Conservation (phyloP, 2,113 vertebrate species). For the Hydropotes inermis region DNA sequence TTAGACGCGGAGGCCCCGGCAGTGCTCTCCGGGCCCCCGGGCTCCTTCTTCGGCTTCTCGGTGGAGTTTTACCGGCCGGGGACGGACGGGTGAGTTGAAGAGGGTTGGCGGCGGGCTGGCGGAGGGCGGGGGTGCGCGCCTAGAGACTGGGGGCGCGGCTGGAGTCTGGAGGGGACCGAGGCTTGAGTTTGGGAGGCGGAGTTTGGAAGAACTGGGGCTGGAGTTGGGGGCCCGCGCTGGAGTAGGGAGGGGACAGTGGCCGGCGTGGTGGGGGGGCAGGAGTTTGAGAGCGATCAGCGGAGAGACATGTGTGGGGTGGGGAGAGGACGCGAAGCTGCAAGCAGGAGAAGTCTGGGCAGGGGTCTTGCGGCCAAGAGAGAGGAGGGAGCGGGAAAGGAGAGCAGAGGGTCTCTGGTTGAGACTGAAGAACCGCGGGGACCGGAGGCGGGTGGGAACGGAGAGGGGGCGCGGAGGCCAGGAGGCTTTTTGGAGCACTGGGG, state of each 20-base stretch:
- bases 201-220: conserved; percentile 2
- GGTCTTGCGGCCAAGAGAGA: background rate
- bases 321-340: background rate
- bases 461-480: conserved; percentile 34
- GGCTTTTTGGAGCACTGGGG: background rate
- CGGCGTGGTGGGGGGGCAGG: background rate
- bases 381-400: background rate
- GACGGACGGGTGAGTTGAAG: conserved; percentile 83
- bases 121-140: background rate
- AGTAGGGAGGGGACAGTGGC: conserved; percentile 4
- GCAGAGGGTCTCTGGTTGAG: background rate
- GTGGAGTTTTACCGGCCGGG: conserved; percentile 92
- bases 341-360: background rate
- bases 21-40: conserved; percentile 84
- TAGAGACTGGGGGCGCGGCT: conserved; percentile 38
- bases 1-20: conserved; percentile 87
- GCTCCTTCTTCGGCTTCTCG: conserved; percentile 92
- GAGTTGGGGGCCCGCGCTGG: conserved; percentile 21
- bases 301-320: background rate
- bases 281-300: background rate
- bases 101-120: background rate
- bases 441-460: background rate
- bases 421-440: background rate
- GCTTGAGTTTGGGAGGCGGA: conserved; percentile 19
- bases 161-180: background rate